Evolutionary conservation across 2,797 vertebrate species (phyloP).

Genomic region (Coluber constrictor): DNA sequence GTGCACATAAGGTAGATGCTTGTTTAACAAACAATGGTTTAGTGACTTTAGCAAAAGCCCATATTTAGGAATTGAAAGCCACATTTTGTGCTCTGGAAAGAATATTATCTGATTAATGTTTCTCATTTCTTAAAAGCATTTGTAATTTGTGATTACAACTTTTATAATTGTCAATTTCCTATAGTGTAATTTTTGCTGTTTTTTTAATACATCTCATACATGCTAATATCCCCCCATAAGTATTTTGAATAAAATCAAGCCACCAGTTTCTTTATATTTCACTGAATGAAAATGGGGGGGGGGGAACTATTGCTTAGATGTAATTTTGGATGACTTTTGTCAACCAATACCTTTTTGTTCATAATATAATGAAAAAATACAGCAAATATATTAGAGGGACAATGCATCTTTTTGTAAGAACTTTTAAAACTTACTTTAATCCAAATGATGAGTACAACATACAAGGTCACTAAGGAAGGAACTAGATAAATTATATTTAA

Average conservation of each 20-base stretch:
- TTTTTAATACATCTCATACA: background rate
- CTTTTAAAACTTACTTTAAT: constrained; percentile 61
- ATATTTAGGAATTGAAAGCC: background rate
- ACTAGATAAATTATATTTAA: background rate
- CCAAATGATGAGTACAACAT: constrained; percentile 8
- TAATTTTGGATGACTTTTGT: background rate
- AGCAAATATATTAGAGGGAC: background rate
- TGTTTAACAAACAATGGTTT: background rate
- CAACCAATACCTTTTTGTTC: background rate
- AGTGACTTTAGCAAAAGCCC: background rate
- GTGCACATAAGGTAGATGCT: background rate
- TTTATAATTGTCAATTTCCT: background rate
- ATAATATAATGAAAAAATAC: background rate
- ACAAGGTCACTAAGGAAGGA: background rate
- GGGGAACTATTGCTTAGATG: background rate
- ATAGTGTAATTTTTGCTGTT: background rate
- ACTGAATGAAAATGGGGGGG: background rate
- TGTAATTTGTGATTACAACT: background rate
- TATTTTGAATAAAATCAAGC: background rate
- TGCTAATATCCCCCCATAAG: background rate
- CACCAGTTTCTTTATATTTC: background rate
- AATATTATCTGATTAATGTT: background rate
- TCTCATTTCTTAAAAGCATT: background rate
- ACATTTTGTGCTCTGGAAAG: background rate
- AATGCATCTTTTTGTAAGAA: background rate